Evolutionary conservation across 2,113 vertebrate genomes (phyloP).

Genomic region (Variabilichromis moorii): DNA sequence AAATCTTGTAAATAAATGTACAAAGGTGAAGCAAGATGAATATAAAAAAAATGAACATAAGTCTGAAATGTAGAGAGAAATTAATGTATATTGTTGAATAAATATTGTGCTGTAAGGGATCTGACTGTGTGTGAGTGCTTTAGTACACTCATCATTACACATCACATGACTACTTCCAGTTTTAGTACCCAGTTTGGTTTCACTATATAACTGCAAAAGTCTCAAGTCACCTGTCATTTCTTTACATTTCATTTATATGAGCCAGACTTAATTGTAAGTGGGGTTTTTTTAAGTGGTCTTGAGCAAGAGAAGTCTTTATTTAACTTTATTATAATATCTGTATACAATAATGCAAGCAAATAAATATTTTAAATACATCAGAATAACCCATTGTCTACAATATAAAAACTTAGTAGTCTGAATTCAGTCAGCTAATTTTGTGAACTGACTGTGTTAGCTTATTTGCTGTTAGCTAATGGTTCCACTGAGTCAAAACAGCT

Average conservation of each 20-base stretch:
- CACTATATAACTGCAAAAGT: neutral
- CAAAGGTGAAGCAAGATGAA: slow-evolving; percentile 71
- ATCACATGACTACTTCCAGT: neutral
- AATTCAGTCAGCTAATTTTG: neutral
- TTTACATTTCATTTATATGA: neutral
- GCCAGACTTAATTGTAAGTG: neutral
- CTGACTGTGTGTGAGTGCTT: neutral
- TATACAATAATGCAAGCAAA: neutral
- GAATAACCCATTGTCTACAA: neutral
- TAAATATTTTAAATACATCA: neutral
- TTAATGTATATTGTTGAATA: slow-evolving; percentile 91
- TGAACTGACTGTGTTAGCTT: neutral
- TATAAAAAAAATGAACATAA: slow-evolving; percentile 68
- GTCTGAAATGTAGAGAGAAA: slow-evolving; percentile 82
- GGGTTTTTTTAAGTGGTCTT: accelerated
- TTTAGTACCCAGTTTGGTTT: neutral
- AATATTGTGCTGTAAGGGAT: slow-evolving; percentile 85
- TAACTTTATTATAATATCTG: neutral
- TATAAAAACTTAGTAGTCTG: neutral
- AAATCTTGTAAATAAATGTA: slow-evolving; percentile 97
- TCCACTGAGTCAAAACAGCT: neutral
- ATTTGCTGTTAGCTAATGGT: neutral
- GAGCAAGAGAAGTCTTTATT: neutral
- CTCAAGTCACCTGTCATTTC: neutral
- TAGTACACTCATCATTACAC: neutral